These are phyloP conservation scores for Drosophila longiperda DNA, from an alignment of 2,888 invertebrate species.

Conservation along the genomic window DNA sequence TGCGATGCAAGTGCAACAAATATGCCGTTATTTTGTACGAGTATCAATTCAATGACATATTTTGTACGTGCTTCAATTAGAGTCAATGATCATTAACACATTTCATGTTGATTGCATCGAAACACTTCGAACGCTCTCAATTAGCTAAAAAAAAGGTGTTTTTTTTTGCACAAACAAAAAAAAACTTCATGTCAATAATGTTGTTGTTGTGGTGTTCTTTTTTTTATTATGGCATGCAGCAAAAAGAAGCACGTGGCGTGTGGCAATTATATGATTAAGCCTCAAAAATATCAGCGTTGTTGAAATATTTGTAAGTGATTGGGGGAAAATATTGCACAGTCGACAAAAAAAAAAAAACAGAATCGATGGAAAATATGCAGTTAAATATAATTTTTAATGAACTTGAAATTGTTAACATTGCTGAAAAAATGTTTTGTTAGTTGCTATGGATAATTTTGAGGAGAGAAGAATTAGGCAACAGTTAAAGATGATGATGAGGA, in stretches of 20 bases:
- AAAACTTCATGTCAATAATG: constrained; percentile 17
- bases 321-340: background rate
- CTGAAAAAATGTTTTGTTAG: constrained; percentile 62
- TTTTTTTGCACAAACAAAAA: background rate
- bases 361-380: constrained; percentile 13
- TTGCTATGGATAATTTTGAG: background rate
- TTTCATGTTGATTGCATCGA: constrained; percentile 1
- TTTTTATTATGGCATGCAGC: constrained; percentile 45
- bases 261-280: constrained; percentile 46
- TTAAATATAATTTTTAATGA: constrained; percentile 52
- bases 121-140: constrained; percentile 16
- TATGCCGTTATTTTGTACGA: background rate
- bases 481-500: constrained; percentile 36
- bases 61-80: constrained; percentile 7
- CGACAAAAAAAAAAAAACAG: background rate
- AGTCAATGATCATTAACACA: constrained; percentile 3
- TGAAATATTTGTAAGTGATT: constrained; percentile 29
- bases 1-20: background rate
- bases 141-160: constrained; percentile 8
- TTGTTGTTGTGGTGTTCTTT: background rate
- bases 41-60: background rate
- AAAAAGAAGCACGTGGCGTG: constrained; percentile 25
- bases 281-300: constrained; percentile 12
- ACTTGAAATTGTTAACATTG: constrained; percentile 72
- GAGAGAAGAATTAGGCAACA: no score